These are phyloP conservation scores for Cyrtodaria siliqua DNA, from an alignment of 2,888 invertebrate species.

Conservation along the genomic window DNA sequence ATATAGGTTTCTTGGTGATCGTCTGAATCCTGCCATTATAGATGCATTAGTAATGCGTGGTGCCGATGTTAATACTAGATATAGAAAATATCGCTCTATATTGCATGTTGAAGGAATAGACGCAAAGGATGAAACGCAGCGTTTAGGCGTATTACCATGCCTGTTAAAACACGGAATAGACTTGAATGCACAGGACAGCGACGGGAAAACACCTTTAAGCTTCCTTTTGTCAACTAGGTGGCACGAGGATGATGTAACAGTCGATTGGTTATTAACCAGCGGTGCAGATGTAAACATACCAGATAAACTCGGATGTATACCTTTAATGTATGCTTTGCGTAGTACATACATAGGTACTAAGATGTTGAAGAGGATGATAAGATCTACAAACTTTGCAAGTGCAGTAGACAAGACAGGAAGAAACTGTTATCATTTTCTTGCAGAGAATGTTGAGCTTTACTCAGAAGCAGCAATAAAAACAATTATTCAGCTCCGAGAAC, in stretches of 20 bases:
- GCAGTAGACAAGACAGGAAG: neutral
- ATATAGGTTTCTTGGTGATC: too few species aligned
- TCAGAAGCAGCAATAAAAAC: neutral
- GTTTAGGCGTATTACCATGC: too few species aligned
- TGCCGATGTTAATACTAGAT: too few species aligned
- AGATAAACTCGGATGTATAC: neutral
- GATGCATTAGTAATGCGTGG: neutral
- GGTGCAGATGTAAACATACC: constrained; percentile 1
- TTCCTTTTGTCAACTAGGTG: neutral
- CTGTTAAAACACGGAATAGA: neutral
- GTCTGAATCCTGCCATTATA: neutral
- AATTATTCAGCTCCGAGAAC: neutral
- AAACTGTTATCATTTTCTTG: neutral
- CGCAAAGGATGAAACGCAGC: too few species aligned
- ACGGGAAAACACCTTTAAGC: neutral
- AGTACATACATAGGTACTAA: too few species aligned
- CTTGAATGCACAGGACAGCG: neutral
- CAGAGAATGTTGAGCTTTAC: neutral
- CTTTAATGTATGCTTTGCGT: neutral
- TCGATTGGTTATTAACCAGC: neutral
- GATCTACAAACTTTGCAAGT: neutral
- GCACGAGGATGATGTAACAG: neutral
- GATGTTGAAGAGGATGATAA: too few species aligned
- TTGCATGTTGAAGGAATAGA: too few species aligned
- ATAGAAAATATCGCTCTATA: too few species aligned